Percentiles rank a stretch among this genome's conserved stretches.
phyloP scores from a whole-genome alignment of 2,113 vertebrate genomes.

The Protomyctophum bolini region DNA sequence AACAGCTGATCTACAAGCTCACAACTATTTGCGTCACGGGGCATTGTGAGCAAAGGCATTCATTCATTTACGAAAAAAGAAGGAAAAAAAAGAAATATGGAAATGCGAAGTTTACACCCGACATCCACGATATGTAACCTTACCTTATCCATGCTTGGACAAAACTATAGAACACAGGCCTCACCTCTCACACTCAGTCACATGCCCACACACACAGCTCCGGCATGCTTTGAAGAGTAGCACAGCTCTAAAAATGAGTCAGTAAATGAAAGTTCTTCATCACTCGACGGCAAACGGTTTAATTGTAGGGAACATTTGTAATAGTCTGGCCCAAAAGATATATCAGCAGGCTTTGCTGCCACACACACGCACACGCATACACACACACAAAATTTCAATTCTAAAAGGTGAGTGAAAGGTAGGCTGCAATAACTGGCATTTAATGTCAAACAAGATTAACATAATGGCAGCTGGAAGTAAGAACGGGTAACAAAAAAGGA shows the following conservation, averaged over 20 bases:
- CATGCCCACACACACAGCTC: neutral
- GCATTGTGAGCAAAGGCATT: too few relatives aligned
- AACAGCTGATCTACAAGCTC: too few relatives aligned
- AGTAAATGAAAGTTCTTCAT: conserved; percentile 52
- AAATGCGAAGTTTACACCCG: neutral
- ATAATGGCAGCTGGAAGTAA: conserved; percentile 15
- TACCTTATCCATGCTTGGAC: neutral
- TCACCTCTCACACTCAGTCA: conserved; percentile 9
- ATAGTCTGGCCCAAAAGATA: conserved; percentile 55
- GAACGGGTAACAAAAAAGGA: conserved; percentile 39
- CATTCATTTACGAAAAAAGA: too few relatives aligned
- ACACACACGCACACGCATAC: conserved; percentile 39
- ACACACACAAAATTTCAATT: conserved; percentile 24
- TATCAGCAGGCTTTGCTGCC: conserved; percentile 37
- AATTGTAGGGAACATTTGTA: conserved; percentile 61
- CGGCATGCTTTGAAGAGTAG: conserved; percentile 34
- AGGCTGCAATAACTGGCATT: conserved; percentile 36
- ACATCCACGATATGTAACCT: conserved; percentile 14
- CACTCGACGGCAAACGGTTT: conserved; percentile 45
- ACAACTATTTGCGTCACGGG: too few relatives aligned
- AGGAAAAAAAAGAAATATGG: too few relatives aligned
- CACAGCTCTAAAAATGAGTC: conserved; percentile 36
- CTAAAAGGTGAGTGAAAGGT: conserved; percentile 10
- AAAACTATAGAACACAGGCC: conserved; percentile 4
- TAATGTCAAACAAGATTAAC: conserved; percentile 46